These are phyloP conservation scores for Acrocephalus kingi DNA, from an alignment of 2,113 vertebrate species.

Conservation along the genomic window DNA sequence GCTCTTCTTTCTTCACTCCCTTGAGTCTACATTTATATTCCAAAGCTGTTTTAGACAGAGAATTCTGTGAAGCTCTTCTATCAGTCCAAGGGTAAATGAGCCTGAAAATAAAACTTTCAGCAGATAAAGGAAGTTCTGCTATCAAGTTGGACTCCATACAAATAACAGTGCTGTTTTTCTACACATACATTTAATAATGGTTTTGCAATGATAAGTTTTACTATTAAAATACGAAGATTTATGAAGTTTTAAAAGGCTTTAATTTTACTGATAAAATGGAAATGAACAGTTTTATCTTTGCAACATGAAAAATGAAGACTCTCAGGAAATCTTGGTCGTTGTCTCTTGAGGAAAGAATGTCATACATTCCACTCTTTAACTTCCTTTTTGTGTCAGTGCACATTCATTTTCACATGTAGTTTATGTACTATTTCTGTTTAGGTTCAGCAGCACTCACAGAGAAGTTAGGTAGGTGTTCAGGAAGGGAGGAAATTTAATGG, in stretches of 20 bases:
- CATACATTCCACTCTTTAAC: background rate
- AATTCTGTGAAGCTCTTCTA: slow-evolving; percentile 50
- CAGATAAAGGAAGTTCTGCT: slow-evolving; percentile 28
- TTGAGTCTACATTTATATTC: slow-evolving; percentile 60
- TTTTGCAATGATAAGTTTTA: slow-evolving; percentile 18
- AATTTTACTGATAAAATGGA: slow-evolving; percentile 8
- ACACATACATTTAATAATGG: slow-evolving; percentile 10
- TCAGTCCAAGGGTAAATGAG: slow-evolving; percentile 65
- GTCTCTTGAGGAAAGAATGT: background rate
- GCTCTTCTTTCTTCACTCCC: background rate
- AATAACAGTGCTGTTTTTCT: slow-evolving; percentile 26
- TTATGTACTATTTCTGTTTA: background rate
- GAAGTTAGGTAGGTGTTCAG: background rate
- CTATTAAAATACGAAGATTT: slow-evolving; percentile 8
- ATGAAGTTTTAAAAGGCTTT: slow-evolving; percentile 7
- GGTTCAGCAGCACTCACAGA: background rate
- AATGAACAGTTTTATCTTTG: background rate
- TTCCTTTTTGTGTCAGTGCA: background rate
- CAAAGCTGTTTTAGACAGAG: slow-evolving; percentile 12
- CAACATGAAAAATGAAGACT: background rate
- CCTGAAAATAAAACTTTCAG: slow-evolving; percentile 67
- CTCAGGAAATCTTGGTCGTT: background rate
- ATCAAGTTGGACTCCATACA: background rate
- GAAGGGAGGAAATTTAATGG: background rate
- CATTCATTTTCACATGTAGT: background rate